These are phyloP conservation scores for Drosophila limbata DNA, from an alignment of 2,888 invertebrate genomes.

Conservation along the genomic window DNA sequence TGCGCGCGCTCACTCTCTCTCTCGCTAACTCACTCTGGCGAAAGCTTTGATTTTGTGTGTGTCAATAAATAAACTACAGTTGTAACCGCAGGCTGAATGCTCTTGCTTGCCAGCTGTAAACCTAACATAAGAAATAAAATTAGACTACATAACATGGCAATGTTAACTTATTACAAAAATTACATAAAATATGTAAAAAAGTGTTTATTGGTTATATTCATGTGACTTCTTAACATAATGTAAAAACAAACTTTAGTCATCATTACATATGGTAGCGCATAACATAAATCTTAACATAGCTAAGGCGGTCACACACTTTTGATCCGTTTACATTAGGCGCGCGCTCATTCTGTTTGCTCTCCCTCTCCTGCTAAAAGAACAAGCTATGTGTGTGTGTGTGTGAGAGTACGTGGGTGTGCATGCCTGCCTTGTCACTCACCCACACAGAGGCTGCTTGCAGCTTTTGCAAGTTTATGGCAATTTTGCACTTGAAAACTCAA, in stretches of 20 bases:
- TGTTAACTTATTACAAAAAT: background rate
- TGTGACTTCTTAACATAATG: background rate
- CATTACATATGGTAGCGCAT: slow-evolving; percentile 2
- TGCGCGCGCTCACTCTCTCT: background rate
- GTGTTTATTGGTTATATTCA: too few species aligned
- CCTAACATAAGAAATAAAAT: background rate
- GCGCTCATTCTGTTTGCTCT: slow-evolving; percentile 12
- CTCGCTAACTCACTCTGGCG: background rate
- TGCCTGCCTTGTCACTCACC: slow-evolving; percentile 5
- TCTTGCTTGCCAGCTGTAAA: background rate
- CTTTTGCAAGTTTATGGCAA: slow-evolving; percentile 68
- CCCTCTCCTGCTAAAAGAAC: slow-evolving; percentile 12
- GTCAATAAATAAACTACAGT: slow-evolving; percentile 7
- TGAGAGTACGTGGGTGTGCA: slow-evolving; percentile 3
- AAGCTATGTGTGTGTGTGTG: background rate
- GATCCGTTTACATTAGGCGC: slow-evolving; percentile 39
- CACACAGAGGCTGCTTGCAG: slow-evolving; percentile 30
- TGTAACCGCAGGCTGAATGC: background rate
- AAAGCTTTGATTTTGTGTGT: slow-evolving; percentile 45
- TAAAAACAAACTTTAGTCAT: background rate
- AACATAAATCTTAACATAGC: slow-evolving; percentile 5
- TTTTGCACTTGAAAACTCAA: slow-evolving; percentile 76
- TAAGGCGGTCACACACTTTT: slow-evolving; percentile 1
- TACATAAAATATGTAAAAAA: too few species aligned
- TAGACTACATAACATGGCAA: background rate